Evolutionary conservation across 2,888 invertebrate genomes (phyloP).

Genomic region (Eucera pruinosa): DNA sequence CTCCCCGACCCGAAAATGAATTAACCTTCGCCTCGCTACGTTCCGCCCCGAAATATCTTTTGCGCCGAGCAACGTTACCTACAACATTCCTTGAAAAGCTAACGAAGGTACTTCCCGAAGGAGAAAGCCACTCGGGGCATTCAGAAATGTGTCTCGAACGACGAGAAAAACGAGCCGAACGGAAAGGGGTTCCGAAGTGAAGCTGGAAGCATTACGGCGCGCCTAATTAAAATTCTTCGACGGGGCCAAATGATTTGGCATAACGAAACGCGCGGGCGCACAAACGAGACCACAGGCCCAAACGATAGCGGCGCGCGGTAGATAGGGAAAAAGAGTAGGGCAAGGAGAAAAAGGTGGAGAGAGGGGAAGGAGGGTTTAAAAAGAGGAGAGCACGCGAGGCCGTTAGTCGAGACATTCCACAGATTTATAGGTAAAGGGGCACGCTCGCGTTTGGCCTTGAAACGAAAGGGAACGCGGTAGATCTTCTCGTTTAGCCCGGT

Average conservation of each 20-base stretch:
- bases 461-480: conserved; percentile 51
- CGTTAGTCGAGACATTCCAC: conserved; percentile 47
- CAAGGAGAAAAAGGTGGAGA: neutral
- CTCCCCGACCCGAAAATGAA: too few relatives aligned
- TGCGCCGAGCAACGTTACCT: too few relatives aligned
- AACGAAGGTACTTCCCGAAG: neutral
- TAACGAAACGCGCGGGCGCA: conserved; percentile 18
- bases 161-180: conserved; percentile 8
- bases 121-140: neutral
- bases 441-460: conserved; percentile 54
- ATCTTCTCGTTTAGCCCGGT: conserved; percentile 57
- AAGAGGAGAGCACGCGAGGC: conserved; percentile 33
- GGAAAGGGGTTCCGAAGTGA: conserved; percentile 11
- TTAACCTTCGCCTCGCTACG: too few relatives aligned
- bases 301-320: too few relatives aligned
- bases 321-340: too few relatives aligned
- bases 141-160: neutral
- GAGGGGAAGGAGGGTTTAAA: neutral
- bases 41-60: too few relatives aligned
- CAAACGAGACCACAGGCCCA: too few relatives aligned
- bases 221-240: conserved; percentile 56
- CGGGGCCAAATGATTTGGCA: conserved; percentile 46
- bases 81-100: too few relatives aligned
- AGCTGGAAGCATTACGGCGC: conserved; percentile 39
- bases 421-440: conserved; percentile 53